A percentile compares a stretch with the other conserved stretches of the same genome.
Evolutionary conservation across 2,113 vertebrate species (phyloP).

Genomic region (Propithecus coquereli): DNA sequence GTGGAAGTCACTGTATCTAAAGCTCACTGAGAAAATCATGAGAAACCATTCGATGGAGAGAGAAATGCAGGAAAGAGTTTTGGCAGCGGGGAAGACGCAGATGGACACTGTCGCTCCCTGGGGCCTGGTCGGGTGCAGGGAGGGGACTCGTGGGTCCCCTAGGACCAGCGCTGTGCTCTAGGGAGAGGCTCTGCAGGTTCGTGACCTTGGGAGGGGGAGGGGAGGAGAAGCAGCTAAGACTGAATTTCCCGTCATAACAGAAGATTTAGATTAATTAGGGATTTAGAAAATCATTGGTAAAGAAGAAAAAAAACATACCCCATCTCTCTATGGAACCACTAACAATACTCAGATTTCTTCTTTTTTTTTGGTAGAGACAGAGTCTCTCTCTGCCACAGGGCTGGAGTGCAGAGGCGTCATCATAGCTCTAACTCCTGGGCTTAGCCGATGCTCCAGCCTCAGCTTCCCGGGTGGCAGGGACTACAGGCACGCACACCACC

Average conservation of each 20-base stretch:
- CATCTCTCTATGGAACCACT: neutral
- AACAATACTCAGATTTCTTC: neutral
- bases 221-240: too few relatives aligned
- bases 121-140: neutral
- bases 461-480: too few relatives aligned
- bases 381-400: too few relatives aligned
- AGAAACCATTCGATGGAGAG: neutral
- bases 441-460: too few relatives aligned
- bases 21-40: neutral
- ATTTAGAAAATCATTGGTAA: neutral
- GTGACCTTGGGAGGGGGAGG: neutral
- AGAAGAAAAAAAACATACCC: neutral
- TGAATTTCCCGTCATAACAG: neutral
- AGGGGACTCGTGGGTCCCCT: neutral
- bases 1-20: rapidly evolving
- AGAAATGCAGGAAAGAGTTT: neutral
- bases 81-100: too few relatives aligned
- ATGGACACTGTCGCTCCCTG: neutral
- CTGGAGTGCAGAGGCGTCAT: too few relatives aligned
- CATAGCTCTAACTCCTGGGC: too few relatives aligned
- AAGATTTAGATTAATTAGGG: neutral
- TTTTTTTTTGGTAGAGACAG: too few relatives aligned
- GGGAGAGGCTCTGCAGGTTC: too few relatives aligned
- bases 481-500: too few relatives aligned
- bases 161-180: neutral